Conservation (phyloP, 2,797 vertebrate species). For the Eutrigla gurnardus region DNA sequence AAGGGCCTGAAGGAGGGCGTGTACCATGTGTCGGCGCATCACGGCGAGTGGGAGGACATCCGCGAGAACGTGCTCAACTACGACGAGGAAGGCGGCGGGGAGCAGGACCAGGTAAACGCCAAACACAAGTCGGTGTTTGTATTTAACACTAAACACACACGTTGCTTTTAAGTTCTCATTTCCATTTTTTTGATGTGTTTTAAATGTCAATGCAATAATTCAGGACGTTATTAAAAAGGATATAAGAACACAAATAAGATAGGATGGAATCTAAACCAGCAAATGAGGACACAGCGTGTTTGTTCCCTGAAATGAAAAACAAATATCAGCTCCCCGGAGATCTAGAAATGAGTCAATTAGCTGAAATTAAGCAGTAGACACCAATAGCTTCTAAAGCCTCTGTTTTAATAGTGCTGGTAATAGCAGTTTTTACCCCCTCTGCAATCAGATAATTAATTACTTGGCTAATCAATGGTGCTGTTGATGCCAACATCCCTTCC, state of each 20-base stretch:
- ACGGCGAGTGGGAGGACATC: conserved; percentile 91
- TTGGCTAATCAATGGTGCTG: conserved; percentile 73
- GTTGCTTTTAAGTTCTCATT: not conserved
- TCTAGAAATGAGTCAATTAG: conserved; percentile 61
- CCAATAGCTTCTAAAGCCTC: conserved; percentile 60
- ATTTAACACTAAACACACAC: not conserved
- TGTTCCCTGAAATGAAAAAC: conserved; percentile 42
- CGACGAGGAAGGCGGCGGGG: conserved; percentile 92
- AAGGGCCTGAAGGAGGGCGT: conserved; percentile 86
- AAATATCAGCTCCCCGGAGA: conserved; percentile 58
- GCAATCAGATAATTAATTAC: conserved; percentile 80
- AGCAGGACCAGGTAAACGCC: conserved; percentile 88
- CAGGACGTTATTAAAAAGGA: not conserved
- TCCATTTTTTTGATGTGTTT: conserved; percentile 1
- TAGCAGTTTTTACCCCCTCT: conserved; percentile 43
- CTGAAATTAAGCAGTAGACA: conserved; percentile 67
- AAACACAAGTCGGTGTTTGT: not conserved
- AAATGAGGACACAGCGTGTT: conserved; percentile 12
- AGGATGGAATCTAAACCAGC: not conserved
- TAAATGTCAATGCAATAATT: conserved; percentile 21
- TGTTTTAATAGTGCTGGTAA: conserved; percentile 71
- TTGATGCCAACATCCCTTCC: conserved; percentile 60
- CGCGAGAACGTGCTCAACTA: conserved; percentile 93
- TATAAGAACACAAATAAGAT: not conserved
- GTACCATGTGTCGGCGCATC: conserved; percentile 84